Conservation (phyloP, 2,888 invertebrate species). For the Drosophila barbarae region DNA sequence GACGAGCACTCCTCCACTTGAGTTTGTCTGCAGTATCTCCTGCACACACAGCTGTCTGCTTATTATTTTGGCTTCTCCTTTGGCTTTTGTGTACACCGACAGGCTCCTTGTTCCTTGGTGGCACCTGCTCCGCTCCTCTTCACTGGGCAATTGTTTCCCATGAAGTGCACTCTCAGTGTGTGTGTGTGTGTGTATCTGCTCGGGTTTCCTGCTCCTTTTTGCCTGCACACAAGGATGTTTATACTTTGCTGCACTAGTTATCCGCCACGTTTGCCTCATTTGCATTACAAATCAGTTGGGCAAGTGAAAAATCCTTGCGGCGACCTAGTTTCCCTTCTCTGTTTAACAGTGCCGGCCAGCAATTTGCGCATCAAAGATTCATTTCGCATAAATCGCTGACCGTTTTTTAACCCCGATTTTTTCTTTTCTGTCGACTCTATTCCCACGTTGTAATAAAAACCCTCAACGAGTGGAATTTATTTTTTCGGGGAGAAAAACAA, state of each 20-base stretch:
- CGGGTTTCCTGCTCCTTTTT: conserved; percentile 34
- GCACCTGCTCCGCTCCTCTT: conserved; percentile 22
- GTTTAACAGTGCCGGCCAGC: conserved; percentile 56
- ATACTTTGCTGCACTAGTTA: conserved; percentile 60
- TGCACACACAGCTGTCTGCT: conserved; percentile 50
- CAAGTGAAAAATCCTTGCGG: conserved; percentile 65
- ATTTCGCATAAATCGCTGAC: conserved; percentile 59
- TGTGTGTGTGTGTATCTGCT: conserved; percentile 3
- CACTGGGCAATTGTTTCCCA: conserved; percentile 49
- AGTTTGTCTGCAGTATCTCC: conserved; percentile 34
- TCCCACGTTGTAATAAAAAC: conserved; percentile 67
- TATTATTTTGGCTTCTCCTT: conserved; percentile 48
- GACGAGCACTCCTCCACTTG: conserved; percentile 27
- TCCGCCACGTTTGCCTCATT: conserved; percentile 59
- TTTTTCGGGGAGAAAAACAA: background rate
- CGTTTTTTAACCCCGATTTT: conserved; percentile 33
- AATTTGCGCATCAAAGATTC: conserved; percentile 54
- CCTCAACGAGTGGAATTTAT: conserved; percentile 8
- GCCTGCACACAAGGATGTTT: conserved; percentile 35
- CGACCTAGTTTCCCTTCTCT: conserved; percentile 62
- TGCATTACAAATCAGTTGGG: conserved; percentile 73
- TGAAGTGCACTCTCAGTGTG: conserved; percentile 32
- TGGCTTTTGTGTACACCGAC: conserved; percentile 16
- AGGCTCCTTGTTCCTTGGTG: conserved; percentile 3
- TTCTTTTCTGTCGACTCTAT: conserved; percentile 23